Evolutionary conservation across 1,140 invertebrate genomes (phyloP).

Genomic region (Gonatopus flavifemur): DNA sequence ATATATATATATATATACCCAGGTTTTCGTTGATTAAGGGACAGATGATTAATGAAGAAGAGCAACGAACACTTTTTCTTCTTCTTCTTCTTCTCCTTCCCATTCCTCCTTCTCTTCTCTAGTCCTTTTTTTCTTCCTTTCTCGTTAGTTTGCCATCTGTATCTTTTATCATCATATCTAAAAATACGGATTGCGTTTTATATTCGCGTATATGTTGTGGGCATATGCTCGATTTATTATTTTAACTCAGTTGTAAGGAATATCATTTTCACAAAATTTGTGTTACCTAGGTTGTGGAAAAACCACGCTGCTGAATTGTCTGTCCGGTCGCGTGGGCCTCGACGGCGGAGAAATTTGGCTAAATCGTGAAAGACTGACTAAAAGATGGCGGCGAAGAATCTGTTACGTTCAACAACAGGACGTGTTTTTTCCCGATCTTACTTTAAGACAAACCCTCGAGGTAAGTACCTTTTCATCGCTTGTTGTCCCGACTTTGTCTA

Average conservation of each 20-base stretch:
- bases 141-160: too few species aligned
- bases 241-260: too few species aligned
- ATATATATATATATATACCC: too few species aligned
- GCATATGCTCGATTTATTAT: too few species aligned
- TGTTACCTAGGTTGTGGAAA: slow-evolving; percentile 69
- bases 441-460: slow-evolving; percentile 76
- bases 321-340: slow-evolving; percentile 70
- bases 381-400: slow-evolving; percentile 74
- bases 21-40: too few species aligned
- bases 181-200: too few species aligned
- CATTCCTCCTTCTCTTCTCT: not conserved
- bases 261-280: slow-evolving; percentile 9
- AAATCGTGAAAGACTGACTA: slow-evolving; percentile 74
- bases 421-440: slow-evolving; percentile 81
- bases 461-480: slow-evolving; percentile 53
- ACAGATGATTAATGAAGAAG: too few species aligned
- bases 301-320: slow-evolving; percentile 77
- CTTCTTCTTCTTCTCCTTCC: not conserved
- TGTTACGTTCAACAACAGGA: slow-evolving; percentile 86
- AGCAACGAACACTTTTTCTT: too few species aligned
- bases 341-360: slow-evolving; percentile 73
- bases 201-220: too few species aligned
- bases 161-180: too few species aligned
- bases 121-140: not conserved
- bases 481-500: too few species aligned